These are phyloP conservation scores for Drosophila ficusphila DNA, from an alignment of 1,140 invertebrate species.

Conservation along the genomic window DNA sequence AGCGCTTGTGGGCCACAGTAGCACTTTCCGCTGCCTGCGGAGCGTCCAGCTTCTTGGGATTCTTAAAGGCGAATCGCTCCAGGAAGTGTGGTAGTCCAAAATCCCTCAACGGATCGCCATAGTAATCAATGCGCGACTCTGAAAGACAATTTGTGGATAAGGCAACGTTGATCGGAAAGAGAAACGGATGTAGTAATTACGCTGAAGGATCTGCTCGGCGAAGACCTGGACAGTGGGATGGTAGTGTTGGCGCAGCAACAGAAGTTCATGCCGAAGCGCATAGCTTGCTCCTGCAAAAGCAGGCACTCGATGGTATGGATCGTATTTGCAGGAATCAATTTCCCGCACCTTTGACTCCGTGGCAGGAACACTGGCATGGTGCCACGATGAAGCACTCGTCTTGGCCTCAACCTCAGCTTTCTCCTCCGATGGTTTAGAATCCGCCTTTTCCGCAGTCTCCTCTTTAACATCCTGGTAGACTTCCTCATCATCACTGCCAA, in stretches of 20 bases:
- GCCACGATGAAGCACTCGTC: constrained; percentile 58
- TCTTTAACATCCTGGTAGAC: constrained; percentile 85
- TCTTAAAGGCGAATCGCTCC: constrained; percentile 97
- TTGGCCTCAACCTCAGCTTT: background rate
- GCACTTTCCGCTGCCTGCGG: constrained; percentile 75
- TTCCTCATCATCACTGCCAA: constrained; percentile 86
- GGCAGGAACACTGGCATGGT: constrained; percentile 55
- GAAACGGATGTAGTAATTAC: constrained; percentile 82
- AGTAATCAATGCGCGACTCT: constrained; percentile 91
- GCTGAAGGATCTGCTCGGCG: constrained; percentile 91
- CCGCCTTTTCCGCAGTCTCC: background rate
- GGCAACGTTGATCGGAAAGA: background rate
- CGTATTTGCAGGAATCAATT: constrained; percentile 85
- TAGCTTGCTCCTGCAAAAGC: constrained; percentile 90
- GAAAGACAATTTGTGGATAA: too few relatives aligned
- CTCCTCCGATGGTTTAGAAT: background rate
- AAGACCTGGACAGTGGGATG: constrained; percentile 97
- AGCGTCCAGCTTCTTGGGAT: constrained; percentile 91
- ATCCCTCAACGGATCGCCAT: constrained; percentile 96
- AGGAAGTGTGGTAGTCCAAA: constrained; percentile 95
- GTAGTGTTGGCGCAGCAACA: constrained; percentile 90
- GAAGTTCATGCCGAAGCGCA: constrained; percentile 90
- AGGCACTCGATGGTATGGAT: constrained; percentile 92
- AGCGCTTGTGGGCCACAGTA: constrained; percentile 62
- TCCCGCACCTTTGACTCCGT: constrained; percentile 57